These are phyloP conservation scores for Leptinotarsa haldemani DNA, from an alignment of 2,888 invertebrate species.

Conservation along the genomic window DNA sequence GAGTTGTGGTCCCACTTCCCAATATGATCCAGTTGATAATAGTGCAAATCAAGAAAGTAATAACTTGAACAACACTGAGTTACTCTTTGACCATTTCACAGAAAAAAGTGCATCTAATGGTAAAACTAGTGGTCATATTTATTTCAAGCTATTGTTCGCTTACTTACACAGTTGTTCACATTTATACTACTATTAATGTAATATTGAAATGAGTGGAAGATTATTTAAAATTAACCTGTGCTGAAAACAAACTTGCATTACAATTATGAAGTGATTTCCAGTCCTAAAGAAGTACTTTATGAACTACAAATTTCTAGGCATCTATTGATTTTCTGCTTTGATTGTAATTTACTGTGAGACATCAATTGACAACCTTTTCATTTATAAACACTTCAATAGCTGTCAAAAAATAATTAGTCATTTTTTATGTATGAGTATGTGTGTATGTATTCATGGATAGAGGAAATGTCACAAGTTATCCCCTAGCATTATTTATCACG, in stretches of 20 bases:
- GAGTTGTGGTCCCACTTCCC: constrained; percentile 33
- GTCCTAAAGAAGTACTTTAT: too few species aligned
- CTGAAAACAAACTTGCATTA: not conserved
- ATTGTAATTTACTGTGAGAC: too few species aligned
- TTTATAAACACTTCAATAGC: too few species aligned
- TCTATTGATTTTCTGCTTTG: too few species aligned
- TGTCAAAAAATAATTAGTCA: too few species aligned
- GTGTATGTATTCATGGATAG: too few species aligned
- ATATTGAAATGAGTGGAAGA: not conserved
- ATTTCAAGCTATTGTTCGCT: not conserved
- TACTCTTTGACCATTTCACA: not conserved
- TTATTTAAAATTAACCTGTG: not conserved
- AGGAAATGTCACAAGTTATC: too few species aligned
- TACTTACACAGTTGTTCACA: not conserved
- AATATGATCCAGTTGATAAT: constrained; percentile 35
- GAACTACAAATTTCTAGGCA: too few species aligned
- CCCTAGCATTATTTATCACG: too few species aligned
- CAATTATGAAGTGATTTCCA: not conserved
- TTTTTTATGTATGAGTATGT: too few species aligned
- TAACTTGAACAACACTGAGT: constrained; percentile 1
- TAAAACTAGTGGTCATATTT: not conserved
- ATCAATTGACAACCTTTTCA: too few species aligned
- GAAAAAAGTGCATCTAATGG: constrained; percentile 1
- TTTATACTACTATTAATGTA: not conserved
- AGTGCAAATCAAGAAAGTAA: constrained; percentile 20